A percentile compares a stretch with the other conserved stretches of the same genome.
phyloP scores from a whole-genome alignment of 1,140 invertebrate species.

The Drosophila leontia region DNA sequence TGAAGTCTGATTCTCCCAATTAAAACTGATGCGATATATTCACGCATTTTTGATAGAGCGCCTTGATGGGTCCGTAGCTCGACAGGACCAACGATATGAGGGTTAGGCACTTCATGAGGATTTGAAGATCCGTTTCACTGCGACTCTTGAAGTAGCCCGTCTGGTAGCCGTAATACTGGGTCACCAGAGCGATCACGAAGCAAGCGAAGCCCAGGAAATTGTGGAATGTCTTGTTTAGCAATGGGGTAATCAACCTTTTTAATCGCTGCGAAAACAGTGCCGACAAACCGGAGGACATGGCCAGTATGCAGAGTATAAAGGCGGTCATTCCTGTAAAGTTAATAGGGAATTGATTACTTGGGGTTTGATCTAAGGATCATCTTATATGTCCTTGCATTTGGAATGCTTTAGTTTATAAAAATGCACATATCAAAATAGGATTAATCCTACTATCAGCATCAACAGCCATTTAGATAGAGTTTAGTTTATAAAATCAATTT shows the following conservation, averaged over 20 bases:
- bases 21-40: conserved; percentile 61
- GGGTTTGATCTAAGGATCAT: not conserved
- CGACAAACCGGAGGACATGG: conserved; percentile 68
- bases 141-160: conserved; percentile 71
- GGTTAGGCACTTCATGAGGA: conserved; percentile 70
- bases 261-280: conserved; percentile 71
- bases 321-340: conserved; percentile 61
- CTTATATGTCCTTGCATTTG: not conserved
- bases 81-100: conserved; percentile 66
- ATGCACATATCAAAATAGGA: not conserved
- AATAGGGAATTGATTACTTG: conserved; percentile 8
- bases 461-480: not conserved
- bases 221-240: conserved; percentile 77
- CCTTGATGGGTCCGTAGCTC: conserved; percentile 71
- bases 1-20: not conserved
- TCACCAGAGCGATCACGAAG: conserved; percentile 72
- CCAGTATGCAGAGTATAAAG: conserved; percentile 64
- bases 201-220: conserved; percentile 71
- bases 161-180: conserved; percentile 81
- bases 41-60: conserved; percentile 58
- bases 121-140: conserved; percentile 51
- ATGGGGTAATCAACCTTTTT: conserved; percentile 65
- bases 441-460: not conserved
- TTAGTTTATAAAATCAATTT: not conserved
- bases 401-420: not conserved